phyloP scores from a whole-genome alignment of 2,797 vertebrate genomes.

The Cirrhinus molitorella region DNA sequence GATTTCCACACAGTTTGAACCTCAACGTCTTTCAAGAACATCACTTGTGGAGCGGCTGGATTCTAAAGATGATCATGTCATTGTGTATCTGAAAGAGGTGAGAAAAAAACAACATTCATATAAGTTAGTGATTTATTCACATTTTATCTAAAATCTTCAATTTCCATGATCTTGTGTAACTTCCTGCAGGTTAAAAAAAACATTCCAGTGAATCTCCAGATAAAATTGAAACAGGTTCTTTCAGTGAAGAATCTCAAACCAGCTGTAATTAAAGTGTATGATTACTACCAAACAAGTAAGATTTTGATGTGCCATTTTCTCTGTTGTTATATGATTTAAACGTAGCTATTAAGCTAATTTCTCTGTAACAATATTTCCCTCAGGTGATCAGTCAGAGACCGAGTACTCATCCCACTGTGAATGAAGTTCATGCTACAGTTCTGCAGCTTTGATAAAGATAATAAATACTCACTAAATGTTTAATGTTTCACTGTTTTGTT shows the following conservation, averaged over 20 bases:
- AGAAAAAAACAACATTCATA: neutral
- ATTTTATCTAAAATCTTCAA: neutral
- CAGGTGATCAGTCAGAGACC: neutral
- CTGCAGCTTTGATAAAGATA: neutral
- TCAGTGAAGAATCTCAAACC: neutral
- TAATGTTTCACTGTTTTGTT: too few relatives aligned
- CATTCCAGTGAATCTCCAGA: neutral
- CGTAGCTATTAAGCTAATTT: slow-evolving; percentile 4
- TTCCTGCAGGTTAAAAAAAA: neutral
- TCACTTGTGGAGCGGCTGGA: slow-evolving; percentile 36
- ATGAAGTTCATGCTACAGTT: neutral
- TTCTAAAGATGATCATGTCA: slow-evolving; percentile 49
- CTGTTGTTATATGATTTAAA: neutral
- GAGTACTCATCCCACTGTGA: slow-evolving; percentile 12
- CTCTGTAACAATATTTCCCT: neutral
- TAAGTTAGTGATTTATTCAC: neutral
- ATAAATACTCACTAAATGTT: neutral
- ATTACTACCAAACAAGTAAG: slow-evolving; percentile 16
- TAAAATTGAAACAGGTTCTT: neutral
- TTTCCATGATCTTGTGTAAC: neutral
- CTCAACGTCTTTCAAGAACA: neutral
- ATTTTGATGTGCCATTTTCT: neutral
- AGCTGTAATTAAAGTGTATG: neutral
- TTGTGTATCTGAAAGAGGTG: slow-evolving; percentile 41
- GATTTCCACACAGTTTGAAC: slow-evolving; percentile 27